Base-by-base conservation (phyloP, 1,140 invertebrate species). In the Procambarus virginalis region DNA sequence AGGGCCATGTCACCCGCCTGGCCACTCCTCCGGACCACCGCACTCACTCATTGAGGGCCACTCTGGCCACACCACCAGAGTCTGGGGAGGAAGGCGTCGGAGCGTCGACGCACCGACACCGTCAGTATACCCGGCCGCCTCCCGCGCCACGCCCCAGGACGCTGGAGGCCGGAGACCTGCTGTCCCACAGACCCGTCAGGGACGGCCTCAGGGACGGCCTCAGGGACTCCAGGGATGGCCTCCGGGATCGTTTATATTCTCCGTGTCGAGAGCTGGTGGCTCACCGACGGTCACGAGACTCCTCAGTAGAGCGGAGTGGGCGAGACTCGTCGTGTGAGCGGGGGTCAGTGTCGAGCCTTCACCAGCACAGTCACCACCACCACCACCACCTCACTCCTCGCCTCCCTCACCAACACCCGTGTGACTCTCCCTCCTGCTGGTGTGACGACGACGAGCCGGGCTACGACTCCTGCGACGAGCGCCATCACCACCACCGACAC, bases 391-490 rank as follows among this genome's bases (percentile, higher is more conserved):
- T 34, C 5, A 51, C 77, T 4, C 34, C 85, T 14, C 85, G 75
- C 58, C 80, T 86, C 8, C 76, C 85, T 17, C 34, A 34, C 34
- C 90, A 88, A 20, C 85, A 77, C 49, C 14, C 68, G 45, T 77
- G 80, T n/a, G 76, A 89, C 3, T 82, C 51, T 51, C 84, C 77
- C 64, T 91, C 68, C 6, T 91, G 86, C 75, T 91, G 84, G n/a
- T 91, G 90, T 79, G 90, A 91, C 12, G 90, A 91, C 5, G 90
- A 88, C 22, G 84, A 91, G 46, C 79, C 46, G 2, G 86, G 76
- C 3, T 91, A 84, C 60, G 90, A 91, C n/a, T 91, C 85, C 49
- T 91, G 90, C 48, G 90, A 91, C 51, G 90, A 91, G 58, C 90
- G 82, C 70, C 70, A 88, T 58, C 86, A 87, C 58, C 85, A 87